Evolutionary conservation across 2,888 invertebrate species (phyloP), one percentile per base, ranked within the genome.

Genomic region (Napeogenes sylphis): DNA sequence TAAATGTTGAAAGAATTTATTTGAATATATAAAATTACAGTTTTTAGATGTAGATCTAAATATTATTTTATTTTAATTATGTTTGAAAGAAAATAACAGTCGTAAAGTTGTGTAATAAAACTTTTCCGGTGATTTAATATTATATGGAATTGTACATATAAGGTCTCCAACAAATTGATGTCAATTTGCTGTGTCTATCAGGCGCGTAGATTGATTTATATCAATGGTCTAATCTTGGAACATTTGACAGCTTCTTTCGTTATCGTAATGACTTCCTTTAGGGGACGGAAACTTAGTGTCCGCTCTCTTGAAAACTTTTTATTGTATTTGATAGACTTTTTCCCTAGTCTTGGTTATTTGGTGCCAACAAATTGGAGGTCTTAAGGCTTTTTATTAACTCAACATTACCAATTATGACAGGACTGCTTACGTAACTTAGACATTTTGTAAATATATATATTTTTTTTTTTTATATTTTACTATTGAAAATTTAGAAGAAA

Each of bases 121-220:
- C 51, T 51, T 51, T 30, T 30, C 10, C 30, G 10, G 10, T 12
- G 51, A 51, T 51, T 51, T 51, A 51, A 51, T 51, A 51, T 51
- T 30, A 51, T 30, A 51, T 51, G 10, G 30, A 51, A 30, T 30
- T 21, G 30, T 30, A 51, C 51, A 51, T 30, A 51, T 45, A 55
- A 59, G 55, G 45, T 21, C 54, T 59, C 14, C 55, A 59, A 59
- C 46, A 59, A 59, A 59, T 45, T 59, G 54, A 55, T 55, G 59
- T 55, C 59, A 59, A 59, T 59, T 59, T 59, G 59, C 59, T 45
- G 55, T 53, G 55, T 45, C 54, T 45, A 55, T 55, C 59, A 51
- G 57, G 32, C 56, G 32, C 56, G 60, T 63, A 55, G 63, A 63
- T 63, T 63, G 63, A 63, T 63, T 63, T 63, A 63, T 63, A 63